A percentile compares a stretch with the other conserved stretches of the same genome.
These are phyloP conservation scores for Trogon melanurus DNA, from an alignment of 2,113 vertebrate genomes.

Conservation along the genomic window DNA sequence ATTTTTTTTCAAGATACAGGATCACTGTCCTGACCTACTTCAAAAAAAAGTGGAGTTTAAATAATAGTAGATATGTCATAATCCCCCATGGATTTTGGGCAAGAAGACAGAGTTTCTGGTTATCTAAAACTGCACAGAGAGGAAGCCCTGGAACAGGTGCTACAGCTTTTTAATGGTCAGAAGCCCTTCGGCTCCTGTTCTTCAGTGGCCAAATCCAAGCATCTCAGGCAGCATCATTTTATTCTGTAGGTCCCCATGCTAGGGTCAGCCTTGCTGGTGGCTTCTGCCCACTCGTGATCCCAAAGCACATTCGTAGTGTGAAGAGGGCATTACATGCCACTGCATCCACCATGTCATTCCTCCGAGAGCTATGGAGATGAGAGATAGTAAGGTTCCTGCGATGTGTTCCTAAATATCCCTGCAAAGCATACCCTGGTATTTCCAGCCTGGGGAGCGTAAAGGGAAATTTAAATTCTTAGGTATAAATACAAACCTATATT, in stretches of 20 bases:
- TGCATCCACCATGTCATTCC: not conserved
- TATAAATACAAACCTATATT: not conserved
- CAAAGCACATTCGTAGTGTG: not conserved
- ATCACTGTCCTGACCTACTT: too few species aligned
- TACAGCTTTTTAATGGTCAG: not conserved
- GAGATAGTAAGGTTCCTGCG: not conserved
- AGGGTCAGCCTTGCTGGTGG: not conserved
- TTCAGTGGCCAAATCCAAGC: not conserved
- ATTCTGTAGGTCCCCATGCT: not conserved
- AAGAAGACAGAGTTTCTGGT: not conserved
- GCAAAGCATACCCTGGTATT: not conserved
- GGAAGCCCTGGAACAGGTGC: not conserved
- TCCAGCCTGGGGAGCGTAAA: not conserved
- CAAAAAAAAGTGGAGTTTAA: too few species aligned
- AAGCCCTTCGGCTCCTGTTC: not conserved
- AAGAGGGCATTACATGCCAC: not conserved
- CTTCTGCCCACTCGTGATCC: not conserved
- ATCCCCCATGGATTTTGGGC: too few species aligned
- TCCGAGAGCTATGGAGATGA: not conserved
- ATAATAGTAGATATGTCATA: too few species aligned
- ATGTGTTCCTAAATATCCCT: not conserved
- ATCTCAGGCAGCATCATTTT: not conserved
- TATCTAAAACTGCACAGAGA: not conserved
- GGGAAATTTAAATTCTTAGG: not conserved
- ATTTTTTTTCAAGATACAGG: too few species aligned